A percentile compares a stretch with the other conserved stretches of the same genome.
Evolutionary conservation across 2,113 vertebrate genomes (phyloP).

Genomic region (Oreochromis spilurus): DNA sequence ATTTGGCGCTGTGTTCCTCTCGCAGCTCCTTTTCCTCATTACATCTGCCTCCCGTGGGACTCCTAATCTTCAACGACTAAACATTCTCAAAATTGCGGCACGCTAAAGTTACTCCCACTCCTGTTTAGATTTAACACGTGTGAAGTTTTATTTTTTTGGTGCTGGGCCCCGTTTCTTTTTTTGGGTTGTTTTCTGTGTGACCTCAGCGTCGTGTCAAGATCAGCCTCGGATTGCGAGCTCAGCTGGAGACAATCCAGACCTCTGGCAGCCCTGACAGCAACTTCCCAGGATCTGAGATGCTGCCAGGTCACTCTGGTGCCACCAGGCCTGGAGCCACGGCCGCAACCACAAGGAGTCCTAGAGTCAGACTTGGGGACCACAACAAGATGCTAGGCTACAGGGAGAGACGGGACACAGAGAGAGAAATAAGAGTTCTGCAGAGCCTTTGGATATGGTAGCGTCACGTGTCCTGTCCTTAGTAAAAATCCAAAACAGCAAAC

Average conservation of each 20-base stretch:
- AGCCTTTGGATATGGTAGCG: neutral
- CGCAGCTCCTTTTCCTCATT: constrained; percentile 11
- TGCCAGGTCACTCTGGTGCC: constrained; percentile 31
- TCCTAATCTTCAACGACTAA: constrained; percentile 7
- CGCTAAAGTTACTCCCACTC: neutral
- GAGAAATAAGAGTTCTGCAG: neutral
- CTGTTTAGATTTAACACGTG: neutral
- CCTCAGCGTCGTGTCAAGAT: neutral
- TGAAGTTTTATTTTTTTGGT: neutral
- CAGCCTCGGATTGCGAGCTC: neutral
- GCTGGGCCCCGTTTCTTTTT: neutral
- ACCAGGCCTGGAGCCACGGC: constrained; percentile 5
- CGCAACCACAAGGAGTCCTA: constrained; percentile 16
- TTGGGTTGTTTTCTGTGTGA: neutral
- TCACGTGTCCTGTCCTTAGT: neutral
- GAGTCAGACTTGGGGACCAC: constrained; percentile 20
- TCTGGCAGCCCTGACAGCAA: constrained; percentile 12
- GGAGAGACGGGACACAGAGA: neutral
- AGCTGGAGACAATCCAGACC: neutral
- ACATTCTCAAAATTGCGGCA: neutral
- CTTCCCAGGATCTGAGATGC: constrained; percentile 11
- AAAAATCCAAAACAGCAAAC: neutral
- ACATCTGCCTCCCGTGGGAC: constrained; percentile 7
- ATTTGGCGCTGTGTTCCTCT: constrained; percentile 18
- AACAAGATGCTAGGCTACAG: neutral